Evolutionary conservation across 2,888 invertebrate genomes (phyloP), one percentile per base, ranked within the genome.

Genomic region (Amphipoea lucens): DNA sequence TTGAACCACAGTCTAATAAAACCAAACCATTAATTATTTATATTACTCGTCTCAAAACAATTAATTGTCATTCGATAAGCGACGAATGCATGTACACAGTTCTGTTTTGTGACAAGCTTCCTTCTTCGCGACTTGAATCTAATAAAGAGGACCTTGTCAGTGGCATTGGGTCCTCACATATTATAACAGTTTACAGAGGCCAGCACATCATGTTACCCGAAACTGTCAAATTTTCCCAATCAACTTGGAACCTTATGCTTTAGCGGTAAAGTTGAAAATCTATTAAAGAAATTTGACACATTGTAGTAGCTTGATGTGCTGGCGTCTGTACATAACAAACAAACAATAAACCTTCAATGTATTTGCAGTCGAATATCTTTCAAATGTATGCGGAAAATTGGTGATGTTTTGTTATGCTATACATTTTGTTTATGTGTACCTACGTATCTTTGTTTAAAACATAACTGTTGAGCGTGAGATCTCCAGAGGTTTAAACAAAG

Each of bases 21-120:
- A 70, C n/a, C 12, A 12, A 40, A 54, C 7, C 17, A 20, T n/a
- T 29, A 36, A 62, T 40, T 54, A 7, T 23, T n/a, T n/a, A n/a
- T 17, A 84, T 65, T 36, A 29, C 6, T 68, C 60, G 57, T 69
- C 11, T 12, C 40, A 73, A 63, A 63, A 48, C 29, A 60, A 73
- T 79, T 83, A 54, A 82, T 76, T 83, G 75, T 42, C 45, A 84
- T 76, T 81, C 75, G 67, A 81, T 70, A 71, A 76, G 20, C 68
- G 70, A 72, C 48, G n/a, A 57, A 73, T 67, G 60, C 73, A 76
- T 23, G 65, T 42, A 74, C 66, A 65, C 9, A 67, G 2, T 75
- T 60, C 42, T 65, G 29, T 78, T 87, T 84, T 60, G 65, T 81
- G 78, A 84, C 42, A 57, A 29, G 87, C 86, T 86, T 86, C 87